phyloP scores from a whole-genome alignment of 2,113 vertebrate species.

The Scomber japonicus region DNA sequence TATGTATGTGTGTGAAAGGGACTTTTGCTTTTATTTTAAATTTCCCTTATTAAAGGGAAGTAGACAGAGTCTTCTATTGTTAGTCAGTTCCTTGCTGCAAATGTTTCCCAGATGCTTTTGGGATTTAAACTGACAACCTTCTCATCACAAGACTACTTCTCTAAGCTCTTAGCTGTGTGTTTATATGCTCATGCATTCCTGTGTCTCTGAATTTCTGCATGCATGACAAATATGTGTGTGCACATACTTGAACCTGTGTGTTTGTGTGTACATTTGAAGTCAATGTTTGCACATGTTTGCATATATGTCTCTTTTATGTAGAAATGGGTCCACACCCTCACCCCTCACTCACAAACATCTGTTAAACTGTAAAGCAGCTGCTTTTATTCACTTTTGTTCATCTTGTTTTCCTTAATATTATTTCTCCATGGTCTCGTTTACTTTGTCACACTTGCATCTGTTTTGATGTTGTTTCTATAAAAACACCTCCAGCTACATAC shows the following conservation, averaged over 20 bases:
- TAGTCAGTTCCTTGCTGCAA: neutral
- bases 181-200: neutral
- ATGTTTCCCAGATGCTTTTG: slow-evolving; percentile 22
- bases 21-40: neutral
- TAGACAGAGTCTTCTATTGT: neutral
- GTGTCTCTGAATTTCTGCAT: neutral
- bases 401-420: neutral
- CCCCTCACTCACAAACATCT: neutral
- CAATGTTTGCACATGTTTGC: neutral
- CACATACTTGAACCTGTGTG: slow-evolving; percentile 7
- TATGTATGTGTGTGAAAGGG: neutral
- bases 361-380: neutral
- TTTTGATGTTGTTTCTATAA: too few species aligned
- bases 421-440: neutral
- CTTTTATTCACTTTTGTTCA: neutral
- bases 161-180: neutral
- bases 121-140: slow-evolving; percentile 23
- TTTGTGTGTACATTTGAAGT: neutral
- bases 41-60: neutral
- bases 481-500: too few species aligned
- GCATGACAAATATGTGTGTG: neutral
- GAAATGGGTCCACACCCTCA: neutral
- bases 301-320: neutral
- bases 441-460: too few species aligned
- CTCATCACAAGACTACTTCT: slow-evolving; percentile 4